Base-by-base conservation (phyloP, 2,797 vertebrate genomes). In the Enteromius paludinosus region DNA sequence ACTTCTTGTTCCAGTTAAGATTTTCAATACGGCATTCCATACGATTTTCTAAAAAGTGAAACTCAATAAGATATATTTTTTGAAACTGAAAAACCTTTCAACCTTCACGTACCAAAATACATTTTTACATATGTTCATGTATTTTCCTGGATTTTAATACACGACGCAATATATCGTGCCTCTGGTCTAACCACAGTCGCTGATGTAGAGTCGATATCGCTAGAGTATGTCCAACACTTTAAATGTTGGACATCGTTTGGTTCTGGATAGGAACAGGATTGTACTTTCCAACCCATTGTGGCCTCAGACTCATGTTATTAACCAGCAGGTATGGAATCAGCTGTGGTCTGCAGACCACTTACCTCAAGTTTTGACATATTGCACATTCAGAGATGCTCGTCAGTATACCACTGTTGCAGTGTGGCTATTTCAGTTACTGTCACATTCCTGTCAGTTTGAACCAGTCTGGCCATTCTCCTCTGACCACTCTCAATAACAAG, bases 401-500 rank as follows among this genome's bases (percentile, higher is more conserved):
- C 49, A 59, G 23, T 6, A 28, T 18, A 38, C 8, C 66, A n/a
- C 23, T 70, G 45, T 41, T 23, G 33, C 15, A 11, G 1, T 12
- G 20, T 61, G 45, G 61, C 56, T 79, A 59, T 80, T 71, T 80
- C 52, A 45, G 54, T 15, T 17, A n/a, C 66, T 80, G 78, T 70
- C 66, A 30, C 38, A 54, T 45, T 80, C 17, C 41, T 62, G 54
- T 80, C 78, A 80, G 52, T 18, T 62, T 62, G 25, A 70, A 62
- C 25, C 18, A 23, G 66, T 20, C 38, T 71, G 66, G 66, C 65
- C 49, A 33, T 59, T 71, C 12, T 30, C 49, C 28, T 72, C 41
- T 61, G 79, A 81, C 79, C 68, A 62, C 20, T 45, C 25, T 72
- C 23, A 71, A 61, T 61, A 45, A 30, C 54, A 62, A 56, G 66